phyloP scores from a whole-genome alignment of 2,888 invertebrate genomes.

The Drosophila kambysellisi region DNA sequence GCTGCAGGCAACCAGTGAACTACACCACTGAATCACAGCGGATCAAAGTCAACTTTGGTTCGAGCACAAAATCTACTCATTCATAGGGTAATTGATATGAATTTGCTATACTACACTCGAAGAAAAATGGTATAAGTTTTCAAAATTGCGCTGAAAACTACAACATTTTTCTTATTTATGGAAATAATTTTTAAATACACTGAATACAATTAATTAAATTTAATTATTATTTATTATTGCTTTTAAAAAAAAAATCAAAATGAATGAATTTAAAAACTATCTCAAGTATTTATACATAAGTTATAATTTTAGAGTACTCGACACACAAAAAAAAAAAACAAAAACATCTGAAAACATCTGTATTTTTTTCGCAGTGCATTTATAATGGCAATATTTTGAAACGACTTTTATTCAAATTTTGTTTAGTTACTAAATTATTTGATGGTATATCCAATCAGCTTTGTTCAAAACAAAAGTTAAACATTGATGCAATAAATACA shows the following conservation, averaged over 20 bases:
- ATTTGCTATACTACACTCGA: neutral
- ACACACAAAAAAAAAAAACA: neutral
- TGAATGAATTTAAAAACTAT: neutral
- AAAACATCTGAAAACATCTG: neutral
- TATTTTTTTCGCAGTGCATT: neutral
- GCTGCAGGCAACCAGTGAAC: conserved; percentile 1
- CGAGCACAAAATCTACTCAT: neutral
- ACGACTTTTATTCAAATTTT: neutral
- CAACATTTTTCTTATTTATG: neutral
- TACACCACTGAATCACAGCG: conserved; percentile 4
- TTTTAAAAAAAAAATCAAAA: too few relatives aligned
- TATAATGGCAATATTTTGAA: neutral
- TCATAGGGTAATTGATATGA: neutral
- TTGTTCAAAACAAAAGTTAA: neutral
- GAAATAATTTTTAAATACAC: neutral
- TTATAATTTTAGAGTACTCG: neutral
- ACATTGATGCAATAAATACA: too few relatives aligned
- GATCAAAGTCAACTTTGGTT: conserved; percentile 25
- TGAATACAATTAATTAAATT: neutral
- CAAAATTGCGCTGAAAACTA: neutral
- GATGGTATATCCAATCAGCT: neutral
- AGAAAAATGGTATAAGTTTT: neutral
- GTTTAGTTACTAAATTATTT: neutral
- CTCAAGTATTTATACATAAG: neutral
- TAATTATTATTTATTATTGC: neutral